Evolutionary conservation across 2,797 vertebrate species (phyloP).

Genomic region (Nasua narica): DNA sequence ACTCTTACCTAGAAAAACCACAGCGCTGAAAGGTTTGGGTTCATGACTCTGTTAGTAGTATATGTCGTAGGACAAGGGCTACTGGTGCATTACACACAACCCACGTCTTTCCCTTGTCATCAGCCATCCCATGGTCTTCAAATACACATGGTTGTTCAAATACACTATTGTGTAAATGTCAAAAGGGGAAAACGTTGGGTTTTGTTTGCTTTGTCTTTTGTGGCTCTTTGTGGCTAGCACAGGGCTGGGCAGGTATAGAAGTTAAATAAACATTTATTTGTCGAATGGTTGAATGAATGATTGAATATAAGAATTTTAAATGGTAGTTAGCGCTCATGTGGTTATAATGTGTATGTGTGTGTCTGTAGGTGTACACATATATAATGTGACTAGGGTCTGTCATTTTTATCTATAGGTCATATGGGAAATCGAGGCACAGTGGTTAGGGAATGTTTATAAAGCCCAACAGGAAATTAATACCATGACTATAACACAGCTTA

Average conservation of each 20-base stretch:
- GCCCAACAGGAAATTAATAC: neutral
- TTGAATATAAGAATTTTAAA: neutral
- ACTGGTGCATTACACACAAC: neutral
- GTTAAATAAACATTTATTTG: neutral
- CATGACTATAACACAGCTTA: neutral
- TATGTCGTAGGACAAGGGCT: neutral
- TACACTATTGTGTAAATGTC: neutral
- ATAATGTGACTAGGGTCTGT: neutral
- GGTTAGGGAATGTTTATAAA: neutral
- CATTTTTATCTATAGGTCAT: neutral
- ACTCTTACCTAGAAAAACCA: constrained; percentile 39
- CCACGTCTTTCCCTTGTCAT: neutral
- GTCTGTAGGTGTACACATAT: too few relatives aligned
- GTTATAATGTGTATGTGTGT: neutral
- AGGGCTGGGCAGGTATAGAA: neutral
- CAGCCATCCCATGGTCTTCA: neutral
- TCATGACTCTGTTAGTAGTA: neutral
- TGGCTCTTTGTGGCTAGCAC: neutral
- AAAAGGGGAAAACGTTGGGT: neutral
- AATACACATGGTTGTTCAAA: neutral
- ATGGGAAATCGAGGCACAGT: neutral
- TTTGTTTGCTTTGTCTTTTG: neutral
- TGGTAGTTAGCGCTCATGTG: neutral
- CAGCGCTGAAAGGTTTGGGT: neutral
- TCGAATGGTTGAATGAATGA: neutral